Conservation (phyloP, 2,113 vertebrate species). For the Ceyx margarethae region DNA sequence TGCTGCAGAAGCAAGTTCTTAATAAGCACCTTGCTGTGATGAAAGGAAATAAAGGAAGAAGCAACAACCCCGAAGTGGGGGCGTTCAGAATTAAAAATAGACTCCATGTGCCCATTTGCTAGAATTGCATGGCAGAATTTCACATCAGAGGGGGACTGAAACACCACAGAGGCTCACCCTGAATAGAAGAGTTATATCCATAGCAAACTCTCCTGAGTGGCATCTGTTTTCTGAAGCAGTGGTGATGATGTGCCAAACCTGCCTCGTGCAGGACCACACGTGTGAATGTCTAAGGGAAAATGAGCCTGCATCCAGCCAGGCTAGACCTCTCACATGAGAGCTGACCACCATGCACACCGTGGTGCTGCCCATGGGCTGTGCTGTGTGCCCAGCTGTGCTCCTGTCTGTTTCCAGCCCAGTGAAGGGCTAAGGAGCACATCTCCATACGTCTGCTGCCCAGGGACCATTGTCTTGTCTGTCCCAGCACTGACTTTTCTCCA, state of each 20-base stretch:
- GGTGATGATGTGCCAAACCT: not conserved
- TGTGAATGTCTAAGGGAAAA: not conserved
- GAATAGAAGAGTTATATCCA: not conserved
- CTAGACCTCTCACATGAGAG: not conserved
- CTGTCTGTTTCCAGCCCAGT: not conserved
- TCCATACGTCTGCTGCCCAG: not conserved
- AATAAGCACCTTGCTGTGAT: slow-evolving; percentile 48
- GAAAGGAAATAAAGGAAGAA: slow-evolving; percentile 58
- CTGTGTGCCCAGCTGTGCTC: not conserved
- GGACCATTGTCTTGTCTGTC: not conserved
- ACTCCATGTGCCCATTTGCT: not conserved
- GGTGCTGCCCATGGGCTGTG: not conserved
- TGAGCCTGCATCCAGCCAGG: not conserved
- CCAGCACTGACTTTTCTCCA: not conserved
- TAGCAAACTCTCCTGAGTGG: not conserved
- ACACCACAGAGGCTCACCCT: not conserved
- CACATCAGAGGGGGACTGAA: not conserved
- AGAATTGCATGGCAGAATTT: not conserved
- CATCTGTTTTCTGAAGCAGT: not conserved
- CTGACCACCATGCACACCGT: not conserved
- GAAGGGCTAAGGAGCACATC: not conserved
- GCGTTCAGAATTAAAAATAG: slow-evolving; percentile 40
- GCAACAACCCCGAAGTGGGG: not conserved
- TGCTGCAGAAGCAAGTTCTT: slow-evolving; percentile 29
- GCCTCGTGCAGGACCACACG: not conserved